Conservation (phyloP, 2,888 invertebrate species). For the Meghimatium bilineatum region DNA sequence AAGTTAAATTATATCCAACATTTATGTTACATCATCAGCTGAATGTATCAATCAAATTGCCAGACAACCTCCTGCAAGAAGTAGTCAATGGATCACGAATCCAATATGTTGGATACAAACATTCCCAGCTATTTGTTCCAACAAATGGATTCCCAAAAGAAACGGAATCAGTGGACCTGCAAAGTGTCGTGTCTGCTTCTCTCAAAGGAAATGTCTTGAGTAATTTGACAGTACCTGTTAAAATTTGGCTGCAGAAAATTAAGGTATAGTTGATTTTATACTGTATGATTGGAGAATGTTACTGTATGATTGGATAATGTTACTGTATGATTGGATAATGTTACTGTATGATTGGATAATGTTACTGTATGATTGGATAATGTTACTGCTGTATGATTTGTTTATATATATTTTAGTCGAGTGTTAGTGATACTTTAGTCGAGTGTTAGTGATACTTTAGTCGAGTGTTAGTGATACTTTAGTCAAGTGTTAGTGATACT, state of each 20-base stretch:
- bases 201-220: slow-evolving; percentile 58
- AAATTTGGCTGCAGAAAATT: slow-evolving; percentile 60
- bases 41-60: slow-evolving; percentile 57
- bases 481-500: too few species aligned
- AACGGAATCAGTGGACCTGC: slow-evolving; percentile 9
- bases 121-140: slow-evolving; percentile 65
- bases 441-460: too few species aligned
- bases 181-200: slow-evolving; percentile 64
- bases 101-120: slow-evolving; percentile 61
- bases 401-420: too few species aligned
- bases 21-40: slow-evolving; percentile 56
- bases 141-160: slow-evolving; percentile 49
- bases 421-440: too few species aligned
- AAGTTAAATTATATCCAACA: too few species aligned
- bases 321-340: too few species aligned
- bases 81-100: slow-evolving; percentile 52
- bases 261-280: slow-evolving; percentile 54
- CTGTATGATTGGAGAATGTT: background rate
- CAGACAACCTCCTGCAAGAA: slow-evolving; percentile 55
- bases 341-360: too few species aligned
- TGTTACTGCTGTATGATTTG: too few species aligned
- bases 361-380: too few species aligned
- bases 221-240: slow-evolving; percentile 57
- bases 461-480: too few species aligned
- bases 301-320: too few species aligned